A percentile compares a stretch with the other conserved stretches of the same genome.
These are phyloP conservation scores for Apotomis capreana DNA, from an alignment of 2,888 invertebrate genomes.

Conservation along the genomic window DNA sequence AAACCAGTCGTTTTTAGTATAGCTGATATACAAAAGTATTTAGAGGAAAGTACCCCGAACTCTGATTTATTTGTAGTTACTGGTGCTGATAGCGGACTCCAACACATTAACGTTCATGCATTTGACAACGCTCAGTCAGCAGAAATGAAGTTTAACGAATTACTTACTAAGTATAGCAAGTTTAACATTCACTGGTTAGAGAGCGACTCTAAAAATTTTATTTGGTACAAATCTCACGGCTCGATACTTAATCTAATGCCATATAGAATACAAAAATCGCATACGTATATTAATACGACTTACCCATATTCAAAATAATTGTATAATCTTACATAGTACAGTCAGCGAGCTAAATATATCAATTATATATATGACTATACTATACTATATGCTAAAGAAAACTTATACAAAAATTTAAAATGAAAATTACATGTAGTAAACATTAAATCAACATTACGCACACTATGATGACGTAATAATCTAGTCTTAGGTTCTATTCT, in stretches of 20 bases:
- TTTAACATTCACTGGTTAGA: conserved; percentile 6
- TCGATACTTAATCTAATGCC: not conserved
- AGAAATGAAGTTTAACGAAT: not conserved
- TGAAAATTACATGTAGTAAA: too few relatives aligned
- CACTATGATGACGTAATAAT: too few relatives aligned
- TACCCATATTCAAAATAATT: not conserved
- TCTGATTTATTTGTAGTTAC: not conserved
- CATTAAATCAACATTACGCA: too few relatives aligned
- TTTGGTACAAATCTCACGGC: not conserved
- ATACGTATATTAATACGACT: too few relatives aligned
- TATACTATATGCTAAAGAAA: too few relatives aligned
- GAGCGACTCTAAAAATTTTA: not conserved
- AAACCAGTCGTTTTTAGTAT: not conserved
- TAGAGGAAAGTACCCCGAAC: not conserved
- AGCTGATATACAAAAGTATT: not conserved
- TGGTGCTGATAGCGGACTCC: not conserved
- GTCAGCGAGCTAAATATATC: too few relatives aligned
- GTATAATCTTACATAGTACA: too few relatives aligned
- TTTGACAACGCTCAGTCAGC: not conserved
- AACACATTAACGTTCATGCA: not conserved
- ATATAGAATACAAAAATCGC: not conserved
- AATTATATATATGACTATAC: too few relatives aligned
- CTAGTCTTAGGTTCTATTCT: too few relatives aligned
- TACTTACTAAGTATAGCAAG: not conserved
- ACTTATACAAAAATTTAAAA: too few relatives aligned